Evolutionary conservation across 2,113 vertebrate species (phyloP).

Genomic region (Cairina moschata): DNA sequence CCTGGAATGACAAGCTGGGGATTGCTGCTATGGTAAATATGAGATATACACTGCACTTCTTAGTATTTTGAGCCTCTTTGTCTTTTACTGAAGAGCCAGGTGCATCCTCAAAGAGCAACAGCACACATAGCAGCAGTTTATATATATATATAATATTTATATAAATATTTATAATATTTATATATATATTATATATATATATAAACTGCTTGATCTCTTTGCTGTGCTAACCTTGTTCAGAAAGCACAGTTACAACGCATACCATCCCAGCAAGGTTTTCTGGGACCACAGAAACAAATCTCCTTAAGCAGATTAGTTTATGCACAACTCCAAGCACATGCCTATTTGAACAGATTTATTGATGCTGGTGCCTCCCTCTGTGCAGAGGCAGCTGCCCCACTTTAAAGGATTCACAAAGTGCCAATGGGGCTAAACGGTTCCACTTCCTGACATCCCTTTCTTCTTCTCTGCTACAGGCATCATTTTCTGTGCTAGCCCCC

Average conservation of each 20-base stretch:
- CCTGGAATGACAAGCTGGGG: neutral
- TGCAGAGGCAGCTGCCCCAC: neutral
- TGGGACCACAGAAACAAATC: neutral
- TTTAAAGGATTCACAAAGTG: neutral
- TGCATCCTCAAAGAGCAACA: neutral
- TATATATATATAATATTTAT: neutral
- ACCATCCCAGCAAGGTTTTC: neutral
- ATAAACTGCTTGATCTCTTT: neutral
- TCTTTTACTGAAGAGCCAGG: neutral
- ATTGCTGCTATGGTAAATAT: neutral
- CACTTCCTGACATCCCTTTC: neutral
- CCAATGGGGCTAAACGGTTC: fast-evolving
- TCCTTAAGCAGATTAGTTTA: neutral
- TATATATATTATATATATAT: no score
- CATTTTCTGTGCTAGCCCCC: neutral
- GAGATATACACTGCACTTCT: neutral
- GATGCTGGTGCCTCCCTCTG: neutral
- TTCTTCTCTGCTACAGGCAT: neutral
- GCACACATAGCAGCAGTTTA: neutral
- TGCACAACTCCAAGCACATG: neutral
- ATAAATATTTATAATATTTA: no score
- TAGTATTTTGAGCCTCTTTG: neutral
- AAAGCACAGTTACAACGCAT: neutral
- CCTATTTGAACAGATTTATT: neutral
- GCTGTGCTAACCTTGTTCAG: neutral